Base-by-base conservation (phyloP, 2,888 invertebrate genomes). In the Cyclophora albipunctata region DNA sequence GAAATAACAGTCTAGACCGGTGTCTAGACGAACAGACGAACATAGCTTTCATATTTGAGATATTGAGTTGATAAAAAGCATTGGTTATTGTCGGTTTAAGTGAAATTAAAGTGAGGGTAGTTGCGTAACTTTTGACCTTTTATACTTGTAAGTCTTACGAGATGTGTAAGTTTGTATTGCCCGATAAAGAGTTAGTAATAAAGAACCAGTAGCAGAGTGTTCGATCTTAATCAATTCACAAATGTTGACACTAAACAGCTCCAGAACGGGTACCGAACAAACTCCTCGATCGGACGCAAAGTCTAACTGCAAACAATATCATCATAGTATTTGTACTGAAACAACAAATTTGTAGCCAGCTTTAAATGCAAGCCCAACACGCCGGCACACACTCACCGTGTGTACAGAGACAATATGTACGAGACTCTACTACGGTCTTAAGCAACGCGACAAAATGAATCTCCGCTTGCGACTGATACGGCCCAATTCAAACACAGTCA, bases 401-500 rank as follows among this genome's bases (percentile, higher is more conserved):
- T 88, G 87, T 87, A 74, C 87, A 73, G 69, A 85, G 85, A 86
- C 87, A 87, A 88, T 88, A 88, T 85, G 85, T 83, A 81, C 78
- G 81, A 81, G 79, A 81, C 77, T 67, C 67, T 75, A 80, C 83
- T 73, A 80, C 81, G 80, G 81, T 86, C 88, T 88, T 87, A 86
- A 85, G 86, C 83, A 87, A 85, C 84, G 82, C 81, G 84, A 85
- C 86, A 87, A 86, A 88, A 87, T 87, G 87, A 88, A 88, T 88
- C 87, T 86, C 87, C 84, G 83, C 78, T 77, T 74, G 85, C 82
- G 85, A 87, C 84, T 86, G 87, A 87, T 87, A 87, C 87, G 85
- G 84, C 82, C 87, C 86, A 87, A 84, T 84, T 85, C 88, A 87
- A 88, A 88, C 86, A 85, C 66, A 81, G 81, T 80, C 86, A 81